Evolutionary conservation across 2,888 invertebrate genomes (phyloP).

Genomic region (Dynastes hyllus): DNA sequence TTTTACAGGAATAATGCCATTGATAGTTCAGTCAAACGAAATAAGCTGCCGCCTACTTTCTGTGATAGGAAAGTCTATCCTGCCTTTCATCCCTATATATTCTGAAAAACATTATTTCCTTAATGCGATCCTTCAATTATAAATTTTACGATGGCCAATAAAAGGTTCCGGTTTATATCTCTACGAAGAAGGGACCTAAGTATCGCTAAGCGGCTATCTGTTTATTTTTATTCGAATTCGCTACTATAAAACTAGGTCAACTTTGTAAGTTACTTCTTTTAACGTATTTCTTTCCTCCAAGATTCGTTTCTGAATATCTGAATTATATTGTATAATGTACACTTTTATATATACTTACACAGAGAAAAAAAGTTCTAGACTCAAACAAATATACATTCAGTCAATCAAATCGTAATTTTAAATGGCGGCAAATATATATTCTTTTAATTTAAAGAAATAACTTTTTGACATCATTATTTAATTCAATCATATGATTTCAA

Average conservation of each 20-base stretch:
- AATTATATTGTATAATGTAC: not conserved
- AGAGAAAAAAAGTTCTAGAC: too few relatives aligned
- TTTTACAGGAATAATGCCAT: too few relatives aligned
- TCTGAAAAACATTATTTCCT: conserved; percentile 17
- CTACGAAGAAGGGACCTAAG: not conserved
- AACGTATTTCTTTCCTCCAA: not conserved
- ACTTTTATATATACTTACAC: not conserved
- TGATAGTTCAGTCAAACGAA: not conserved
- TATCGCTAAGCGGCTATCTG: conserved; percentile 1
- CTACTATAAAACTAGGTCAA: not conserved
- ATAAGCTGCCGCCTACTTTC: not conserved
- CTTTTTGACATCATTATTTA: too few relatives aligned
- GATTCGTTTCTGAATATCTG: not conserved
- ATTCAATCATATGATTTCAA: too few relatives aligned
- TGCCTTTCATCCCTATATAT: not conserved
- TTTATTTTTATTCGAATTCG: conserved; percentile 22
- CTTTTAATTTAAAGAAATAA: too few relatives aligned
- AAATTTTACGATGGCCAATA: conserved; percentile 29
- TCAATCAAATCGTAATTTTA: too few relatives aligned
- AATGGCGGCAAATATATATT: too few relatives aligned
- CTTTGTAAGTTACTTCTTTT: not conserved
- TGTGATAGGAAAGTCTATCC: not conserved
- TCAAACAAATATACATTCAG: too few relatives aligned
- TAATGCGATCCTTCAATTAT: conserved; percentile 36
- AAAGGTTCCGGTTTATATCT: conserved; percentile 18